A percentile compares a stretch with the other conserved stretches of the same genome.
These are phyloP conservation scores for Phyllotis vaccarum DNA, from an alignment of 2,797 vertebrate genomes.

Conservation along the genomic window DNA sequence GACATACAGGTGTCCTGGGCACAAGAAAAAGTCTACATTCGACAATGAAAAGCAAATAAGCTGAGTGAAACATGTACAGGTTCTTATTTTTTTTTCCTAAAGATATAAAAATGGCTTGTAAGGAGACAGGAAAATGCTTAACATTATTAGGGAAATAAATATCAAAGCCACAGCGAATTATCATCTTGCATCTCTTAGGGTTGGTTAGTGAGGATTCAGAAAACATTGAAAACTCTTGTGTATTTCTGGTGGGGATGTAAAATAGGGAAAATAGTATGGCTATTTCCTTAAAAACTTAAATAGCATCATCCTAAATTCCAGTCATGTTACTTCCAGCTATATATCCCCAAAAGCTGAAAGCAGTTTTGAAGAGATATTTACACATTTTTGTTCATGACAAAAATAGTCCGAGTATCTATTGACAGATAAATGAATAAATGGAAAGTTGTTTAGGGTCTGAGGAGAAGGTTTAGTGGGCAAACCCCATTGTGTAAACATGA, in stretches of 20 bases:
- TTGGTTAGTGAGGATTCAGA: neutral
- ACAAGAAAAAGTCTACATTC: neutral
- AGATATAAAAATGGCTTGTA: neutral
- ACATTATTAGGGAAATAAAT: neutral
- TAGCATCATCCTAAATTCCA: too few relatives aligned
- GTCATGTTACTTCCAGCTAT: too few relatives aligned
- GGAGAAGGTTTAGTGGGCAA: too few relatives aligned
- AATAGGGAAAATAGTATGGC: too few relatives aligned
- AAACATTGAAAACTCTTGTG: neutral
- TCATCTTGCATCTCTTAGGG: neutral
- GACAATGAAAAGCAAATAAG: neutral
- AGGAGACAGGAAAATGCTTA: neutral
- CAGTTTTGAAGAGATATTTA: too few relatives aligned
- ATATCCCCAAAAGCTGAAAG: too few relatives aligned
- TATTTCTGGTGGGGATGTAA: neutral
- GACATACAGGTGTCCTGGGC: neutral
- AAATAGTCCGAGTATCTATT: too few relatives aligned
- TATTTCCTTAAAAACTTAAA: too few relatives aligned
- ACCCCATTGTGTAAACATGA: too few relatives aligned
- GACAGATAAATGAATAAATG: too few relatives aligned
- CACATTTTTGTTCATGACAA: too few relatives aligned
- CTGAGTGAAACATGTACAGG: neutral
- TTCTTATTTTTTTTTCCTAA: neutral
- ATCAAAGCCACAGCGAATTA: neutral
- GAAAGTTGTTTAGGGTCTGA: too few relatives aligned